phyloP scores from a whole-genome alignment of 1,140 invertebrate genomes.

The Papilio glaucus region DNA sequence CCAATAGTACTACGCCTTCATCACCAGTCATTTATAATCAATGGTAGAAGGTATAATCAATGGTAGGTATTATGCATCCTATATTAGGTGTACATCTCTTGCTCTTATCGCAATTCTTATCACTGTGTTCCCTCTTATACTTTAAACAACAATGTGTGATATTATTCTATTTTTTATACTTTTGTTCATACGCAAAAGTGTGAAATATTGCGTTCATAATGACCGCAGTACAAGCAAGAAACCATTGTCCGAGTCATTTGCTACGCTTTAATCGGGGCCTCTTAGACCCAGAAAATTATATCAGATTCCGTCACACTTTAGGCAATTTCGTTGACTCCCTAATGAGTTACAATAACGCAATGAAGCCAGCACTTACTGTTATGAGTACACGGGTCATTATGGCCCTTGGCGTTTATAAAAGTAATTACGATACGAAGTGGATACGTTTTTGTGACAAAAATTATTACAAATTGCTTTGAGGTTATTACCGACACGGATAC shows the following conservation, averaged over 20 bases:
- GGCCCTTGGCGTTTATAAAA: conserved; percentile 61
- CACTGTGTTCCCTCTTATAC: no score
- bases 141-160: no score
- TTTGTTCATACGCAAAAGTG: background rate
- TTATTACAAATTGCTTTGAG: conserved; percentile 35
- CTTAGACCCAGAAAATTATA: conserved; percentile 69
- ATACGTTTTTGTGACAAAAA: conserved; percentile 62
- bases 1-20: background rate
- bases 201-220: conserved; percentile 13
- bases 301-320: conserved; percentile 79
- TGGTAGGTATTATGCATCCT: background rate
- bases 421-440: conserved; percentile 69
- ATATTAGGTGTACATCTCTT: no score
- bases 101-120: no score
- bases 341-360: conserved; percentile 76
- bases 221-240: conserved; percentile 16
- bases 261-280: conserved; percentile 63
- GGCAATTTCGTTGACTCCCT: conserved; percentile 66
- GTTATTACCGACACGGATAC: conserved; percentile 35
- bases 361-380: conserved; percentile 63
- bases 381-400: conserved; percentile 65
- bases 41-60: conserved; percentile 6
- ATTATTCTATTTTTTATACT: no score
- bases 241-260: conserved; percentile 56
- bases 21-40: conserved; percentile 21